Evolutionary conservation across 2,888 invertebrate genomes (phyloP), one percentile per base, ranked within the genome.

Genomic region (Phortica okadai): DNA sequence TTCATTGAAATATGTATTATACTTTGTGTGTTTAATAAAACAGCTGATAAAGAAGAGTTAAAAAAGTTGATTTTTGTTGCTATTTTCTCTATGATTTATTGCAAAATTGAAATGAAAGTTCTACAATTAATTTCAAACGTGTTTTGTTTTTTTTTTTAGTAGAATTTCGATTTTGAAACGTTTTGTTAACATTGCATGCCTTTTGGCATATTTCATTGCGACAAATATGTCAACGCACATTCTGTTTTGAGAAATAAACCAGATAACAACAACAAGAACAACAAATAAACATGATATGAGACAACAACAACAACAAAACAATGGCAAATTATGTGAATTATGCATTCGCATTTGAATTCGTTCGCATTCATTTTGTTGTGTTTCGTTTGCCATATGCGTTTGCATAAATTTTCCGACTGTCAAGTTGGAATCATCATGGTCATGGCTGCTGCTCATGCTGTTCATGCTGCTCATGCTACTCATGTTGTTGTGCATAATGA

Each of bases 251-350:
- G 45, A 74, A 77, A 1, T 50, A 58, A 42, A 50, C 44, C 54
- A 59, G 41, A 16, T 75, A 76, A 64, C 62, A 73, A 45, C 59
- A 62, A 67, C 62, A 79, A 7, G 50, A 59, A 58, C 42, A 78
- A 21, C 16, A 74, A 62, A 62, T 62, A 62, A 62, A 62, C 62
- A 62, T 25, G 25, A 14, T 56, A 56, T 56, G 56, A 14, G 14
- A 16, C 62, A 62, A 62, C 76, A 77, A 80, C 78, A 80, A 76
- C 67, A 62, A n/a, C n/a, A 74, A 56, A 86, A 84, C 86, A 86
- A 82, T 86, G 86, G 83, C 85, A 84, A 87, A 87, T 86, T 83
- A 87, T 87, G 83, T 85, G 87, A 85, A 85, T 87, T 87, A 86
- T 85, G 85, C 83, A 85, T 84, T 84, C 79, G 25, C 21, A 50